A percentile compares a stretch with the other conserved stretches of the same genome.
Evolutionary conservation across 2,113 vertebrate genomes (phyloP).

Genomic region (Spheniscus mendiculus): DNA sequence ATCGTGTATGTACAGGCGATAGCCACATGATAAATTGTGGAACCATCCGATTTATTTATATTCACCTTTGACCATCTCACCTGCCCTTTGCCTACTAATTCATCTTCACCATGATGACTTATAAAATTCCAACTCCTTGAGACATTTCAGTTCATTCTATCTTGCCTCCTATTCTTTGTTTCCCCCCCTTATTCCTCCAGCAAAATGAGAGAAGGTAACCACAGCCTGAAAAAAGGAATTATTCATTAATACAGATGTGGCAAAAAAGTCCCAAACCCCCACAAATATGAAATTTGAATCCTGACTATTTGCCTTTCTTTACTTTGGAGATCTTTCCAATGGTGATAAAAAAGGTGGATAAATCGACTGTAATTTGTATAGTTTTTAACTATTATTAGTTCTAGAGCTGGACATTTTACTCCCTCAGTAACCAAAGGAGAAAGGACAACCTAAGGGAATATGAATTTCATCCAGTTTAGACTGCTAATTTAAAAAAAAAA

Average conservation of each 20-base stretch:
- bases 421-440: background rate
- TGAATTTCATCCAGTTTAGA: rapidly evolving
- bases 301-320: background rate
- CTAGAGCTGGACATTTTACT: background rate
- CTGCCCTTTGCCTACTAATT: conserved; percentile 45
- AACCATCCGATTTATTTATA: conserved; percentile 43
- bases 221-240: background rate
- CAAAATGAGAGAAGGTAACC: background rate
- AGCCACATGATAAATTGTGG: conserved; percentile 21
- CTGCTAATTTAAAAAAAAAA: background rate
- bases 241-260: background rate
- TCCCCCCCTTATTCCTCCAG: background rate
- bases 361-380: background rate
- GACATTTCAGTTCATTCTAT: background rate
- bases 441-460: background rate
- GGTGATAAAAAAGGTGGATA: background rate
- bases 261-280: rapidly evolving
- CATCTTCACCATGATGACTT: conserved; percentile 26
- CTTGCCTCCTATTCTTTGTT: background rate
- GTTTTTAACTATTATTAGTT: background rate
- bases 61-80: conserved; percentile 56
- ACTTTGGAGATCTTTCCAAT: background rate
- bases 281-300: background rate
- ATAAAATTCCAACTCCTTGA: background rate
- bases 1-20: background rate